These are phyloP conservation scores for Microctonus hyperodae DNA, from an alignment of 2,888 invertebrate genomes.

Conservation along the genomic window DNA sequence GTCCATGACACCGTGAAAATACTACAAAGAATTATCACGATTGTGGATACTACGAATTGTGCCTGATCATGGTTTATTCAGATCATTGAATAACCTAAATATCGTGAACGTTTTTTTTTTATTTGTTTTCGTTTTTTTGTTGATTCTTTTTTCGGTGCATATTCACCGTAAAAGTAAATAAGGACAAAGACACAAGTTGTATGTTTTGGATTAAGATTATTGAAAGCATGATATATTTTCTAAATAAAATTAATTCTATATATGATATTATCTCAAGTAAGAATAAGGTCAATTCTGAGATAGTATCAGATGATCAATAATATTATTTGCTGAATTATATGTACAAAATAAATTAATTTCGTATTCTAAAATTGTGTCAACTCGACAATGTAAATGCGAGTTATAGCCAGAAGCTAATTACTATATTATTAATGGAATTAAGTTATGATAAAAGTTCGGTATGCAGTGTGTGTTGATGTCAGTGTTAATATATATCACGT, in stretches of 20 bases:
- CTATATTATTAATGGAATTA: constrained; percentile 17
- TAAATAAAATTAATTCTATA: constrained; percentile 21
- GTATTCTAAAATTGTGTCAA: constrained; percentile 44
- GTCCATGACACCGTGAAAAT: constrained; percentile 34
- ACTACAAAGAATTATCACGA: background rate
- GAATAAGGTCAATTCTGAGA: background rate
- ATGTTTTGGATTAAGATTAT: background rate
- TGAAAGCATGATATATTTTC: constrained; percentile 10
- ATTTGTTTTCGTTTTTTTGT: too few relatives aligned
- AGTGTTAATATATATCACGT: background rate
- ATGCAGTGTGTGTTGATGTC: constrained; percentile 20
- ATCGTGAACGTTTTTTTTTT: constrained; percentile 8
- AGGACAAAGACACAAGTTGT: background rate
- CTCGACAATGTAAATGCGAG: constrained; percentile 6
- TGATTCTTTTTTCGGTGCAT: background rate
- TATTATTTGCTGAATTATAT: constrained; percentile 34
- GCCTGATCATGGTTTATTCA: background rate
- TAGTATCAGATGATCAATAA: constrained; percentile 6
- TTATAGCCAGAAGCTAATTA: constrained; percentile 12
- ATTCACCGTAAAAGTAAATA: background rate
- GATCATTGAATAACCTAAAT: background rate
- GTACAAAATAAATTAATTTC: constrained; percentile 52
- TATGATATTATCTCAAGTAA: constrained; percentile 27
- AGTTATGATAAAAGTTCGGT: background rate
- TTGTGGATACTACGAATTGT: background rate